Base-by-base conservation (phyloP, 1,140 invertebrate species). In the Panonychus citri region DNA sequence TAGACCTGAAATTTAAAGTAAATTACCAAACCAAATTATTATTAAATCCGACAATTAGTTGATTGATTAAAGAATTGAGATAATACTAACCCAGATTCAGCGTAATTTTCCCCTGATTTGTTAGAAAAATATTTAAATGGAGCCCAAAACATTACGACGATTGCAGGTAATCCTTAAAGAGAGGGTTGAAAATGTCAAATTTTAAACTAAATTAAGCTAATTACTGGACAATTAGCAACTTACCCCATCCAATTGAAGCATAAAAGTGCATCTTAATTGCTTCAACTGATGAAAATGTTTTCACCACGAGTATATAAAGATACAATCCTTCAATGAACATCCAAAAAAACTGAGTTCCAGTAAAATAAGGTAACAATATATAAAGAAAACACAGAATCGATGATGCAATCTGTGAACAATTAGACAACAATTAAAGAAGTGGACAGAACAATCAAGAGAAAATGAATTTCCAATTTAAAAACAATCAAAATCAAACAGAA, bases 291-390 rank as follows among this genome's bases (percentile, higher is more conserved):
- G 30, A 85, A 65, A 89, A 85, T 2, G 86, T 88, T 71, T 85
- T 82, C 40, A 93, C 87, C 25, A 95, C 87, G 56, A 94, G 71
- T 66, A 90, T 82, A 68, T 91, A 91, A 10, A 95, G 73, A 70
- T 93, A 94, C 5, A 95, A 72, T 56, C 85, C 90, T 78, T 95
- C 90, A 1, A 94, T 85, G 66, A 95, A 85, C 88, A 94, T 94
- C 89, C 89, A 94, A 72, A 90, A 94, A 70, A 91, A 94, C 68
- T 88, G 94, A 2, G 88, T 89, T 52, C 86, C 73, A 66, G 87
- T 83, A 64, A 89, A 85, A 69, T 91, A 94, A 68, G 87, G 83
- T 63, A 85, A 78, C 8, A 71, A 50, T 5, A 71, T 66, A 53
- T 69, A 66, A 34, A 88, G 69, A 27, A 66, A 56, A 39, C 67